These are phyloP conservation scores for Enoplosus armatus DNA, from an alignment of 2,797 vertebrate species.

Conservation along the genomic window DNA sequence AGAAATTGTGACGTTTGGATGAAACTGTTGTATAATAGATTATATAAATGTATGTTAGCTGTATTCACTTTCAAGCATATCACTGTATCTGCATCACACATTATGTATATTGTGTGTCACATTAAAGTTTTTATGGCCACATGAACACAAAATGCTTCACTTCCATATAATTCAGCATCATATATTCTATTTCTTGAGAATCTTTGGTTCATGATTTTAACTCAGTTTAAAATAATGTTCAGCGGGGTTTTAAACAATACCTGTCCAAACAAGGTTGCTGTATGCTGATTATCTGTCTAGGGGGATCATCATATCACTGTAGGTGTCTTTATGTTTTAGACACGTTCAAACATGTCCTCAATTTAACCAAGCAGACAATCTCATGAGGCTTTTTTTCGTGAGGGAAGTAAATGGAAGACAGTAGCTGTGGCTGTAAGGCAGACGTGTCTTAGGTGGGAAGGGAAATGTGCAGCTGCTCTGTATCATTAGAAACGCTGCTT, in stretches of 20 bases:
- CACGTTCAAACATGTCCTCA: slow-evolving; percentile 2
- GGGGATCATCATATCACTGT: not conserved
- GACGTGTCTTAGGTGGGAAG: not conserved
- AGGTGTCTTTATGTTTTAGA: slow-evolving; percentile 1
- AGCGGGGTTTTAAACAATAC: not conserved
- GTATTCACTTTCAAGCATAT: not conserved
- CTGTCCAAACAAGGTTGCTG: not conserved
- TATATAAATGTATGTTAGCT: not conserved
- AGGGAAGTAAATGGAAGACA: not conserved
- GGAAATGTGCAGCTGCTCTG: not conserved
- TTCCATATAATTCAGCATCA: not conserved
- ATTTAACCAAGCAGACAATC: slow-evolving; percentile 5
- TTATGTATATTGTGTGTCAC: not conserved
- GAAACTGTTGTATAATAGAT: not conserved
- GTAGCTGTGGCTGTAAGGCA: not conserved
- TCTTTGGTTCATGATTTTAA: not conserved
- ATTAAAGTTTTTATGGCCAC: not conserved
- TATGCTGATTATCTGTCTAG: not conserved
- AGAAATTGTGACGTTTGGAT: not conserved
- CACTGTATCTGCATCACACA: not conserved
- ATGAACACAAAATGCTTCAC: too few relatives aligned
- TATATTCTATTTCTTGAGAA: not conserved
- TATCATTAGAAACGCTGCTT: slow-evolving; percentile 16
- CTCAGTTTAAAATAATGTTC: not conserved
- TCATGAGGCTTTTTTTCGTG: not conserved